A percentile compares a stretch with the other conserved stretches of the same genome.
Evolutionary conservation across 1,140 invertebrate genomes (phyloP).

Genomic region (Plutomurus gul): DNA sequence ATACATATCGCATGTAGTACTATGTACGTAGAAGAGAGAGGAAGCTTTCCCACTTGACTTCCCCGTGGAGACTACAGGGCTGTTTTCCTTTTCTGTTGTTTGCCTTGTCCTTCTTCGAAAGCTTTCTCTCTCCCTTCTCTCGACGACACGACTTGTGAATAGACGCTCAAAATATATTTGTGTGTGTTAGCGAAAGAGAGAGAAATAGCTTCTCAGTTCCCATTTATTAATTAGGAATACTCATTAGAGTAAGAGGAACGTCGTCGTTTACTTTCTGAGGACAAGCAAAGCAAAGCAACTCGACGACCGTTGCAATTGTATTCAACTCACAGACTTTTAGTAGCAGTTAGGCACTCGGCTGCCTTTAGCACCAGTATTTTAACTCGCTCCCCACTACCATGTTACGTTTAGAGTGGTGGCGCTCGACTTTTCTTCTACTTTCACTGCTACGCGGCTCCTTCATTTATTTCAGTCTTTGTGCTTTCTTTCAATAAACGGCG

Average conservation of each 20-base stretch:
- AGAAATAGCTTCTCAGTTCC: slow-evolving; percentile 8
- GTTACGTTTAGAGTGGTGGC: too few relatives aligned
- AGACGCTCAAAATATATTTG: neutral
- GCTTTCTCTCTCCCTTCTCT: neutral
- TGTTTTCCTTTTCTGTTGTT: slow-evolving; percentile 8
- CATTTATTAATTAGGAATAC: slow-evolving; percentile 42
- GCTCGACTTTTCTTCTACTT: neutral
- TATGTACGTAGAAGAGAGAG: neutral
- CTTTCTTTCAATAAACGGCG: slow-evolving; percentile 22
- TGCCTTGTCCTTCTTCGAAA: neutral
- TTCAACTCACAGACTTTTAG: neutral
- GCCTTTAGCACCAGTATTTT: too few relatives aligned
- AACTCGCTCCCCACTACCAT: too few relatives aligned
- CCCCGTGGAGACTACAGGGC: neutral
- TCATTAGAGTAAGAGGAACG: slow-evolving; percentile 43
- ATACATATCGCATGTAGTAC: neutral
- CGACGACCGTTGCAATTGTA: neutral
- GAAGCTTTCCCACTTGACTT: neutral
- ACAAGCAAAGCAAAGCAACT: neutral
- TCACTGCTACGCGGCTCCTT: neutral
- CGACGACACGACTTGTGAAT: neutral
- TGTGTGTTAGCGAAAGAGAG: neutral
- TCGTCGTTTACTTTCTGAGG: neutral
- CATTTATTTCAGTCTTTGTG: slow-evolving; percentile 14
- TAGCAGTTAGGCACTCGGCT: too few relatives aligned